Conservation (phyloP, 2,888 invertebrate genomes). For the Dorcus parallelipipedus region DNA sequence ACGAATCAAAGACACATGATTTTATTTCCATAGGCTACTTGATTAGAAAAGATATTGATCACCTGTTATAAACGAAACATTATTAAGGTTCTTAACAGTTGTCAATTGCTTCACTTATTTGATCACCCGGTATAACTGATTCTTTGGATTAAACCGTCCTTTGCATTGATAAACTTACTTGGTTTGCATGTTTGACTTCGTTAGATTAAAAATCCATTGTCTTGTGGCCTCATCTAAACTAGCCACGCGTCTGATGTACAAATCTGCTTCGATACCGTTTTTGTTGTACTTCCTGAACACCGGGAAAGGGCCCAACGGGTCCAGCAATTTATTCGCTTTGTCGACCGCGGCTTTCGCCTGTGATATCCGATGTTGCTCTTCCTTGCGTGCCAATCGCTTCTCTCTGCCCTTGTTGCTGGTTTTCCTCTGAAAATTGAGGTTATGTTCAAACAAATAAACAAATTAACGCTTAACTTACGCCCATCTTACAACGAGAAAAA, state of each 20-base stretch:
- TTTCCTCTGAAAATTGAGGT: conserved; percentile 52
- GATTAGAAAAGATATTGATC: too few species aligned
- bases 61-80: too few species aligned
- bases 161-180: conserved; percentile 54
- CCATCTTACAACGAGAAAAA: too few species aligned
- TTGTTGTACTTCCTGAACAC: conserved; percentile 61
- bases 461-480: too few species aligned
- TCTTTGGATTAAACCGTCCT: too few species aligned
- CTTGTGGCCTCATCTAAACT: conserved; percentile 57
- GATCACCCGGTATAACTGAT: too few species aligned
- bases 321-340: conserved; percentile 57
- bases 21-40: too few species aligned
- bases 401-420: conserved; percentile 58
- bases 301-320: conserved; percentile 59
- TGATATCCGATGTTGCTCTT: conserved; percentile 58
- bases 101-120: neutral
- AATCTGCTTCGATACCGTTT: conserved; percentile 57
- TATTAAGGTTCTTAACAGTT: too few species aligned
- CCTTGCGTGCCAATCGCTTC: conserved; percentile 59
- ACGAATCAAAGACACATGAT: too few species aligned
- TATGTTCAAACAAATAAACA: neutral
- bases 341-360: conserved; percentile 60
- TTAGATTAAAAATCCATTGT: conserved; percentile 71
- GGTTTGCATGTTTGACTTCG: conserved; percentile 74
- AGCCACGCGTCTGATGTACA: conserved; percentile 58